Evolutionary conservation across 2,797 vertebrate species (phyloP).

Genomic region (Antrozous pallidus): DNA sequence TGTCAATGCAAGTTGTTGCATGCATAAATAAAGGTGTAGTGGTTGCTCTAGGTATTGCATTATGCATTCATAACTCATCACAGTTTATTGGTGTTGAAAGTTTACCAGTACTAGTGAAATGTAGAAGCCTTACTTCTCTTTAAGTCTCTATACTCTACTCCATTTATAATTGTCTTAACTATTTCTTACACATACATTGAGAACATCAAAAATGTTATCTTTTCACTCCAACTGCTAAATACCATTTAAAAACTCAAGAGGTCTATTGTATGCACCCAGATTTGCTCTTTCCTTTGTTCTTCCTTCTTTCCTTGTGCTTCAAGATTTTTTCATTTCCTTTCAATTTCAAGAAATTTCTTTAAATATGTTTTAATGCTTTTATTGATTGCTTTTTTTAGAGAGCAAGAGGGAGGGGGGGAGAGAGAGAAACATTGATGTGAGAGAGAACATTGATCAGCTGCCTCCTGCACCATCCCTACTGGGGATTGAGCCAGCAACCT

Average conservation of each 20-base stretch:
- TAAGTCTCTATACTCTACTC: background rate
- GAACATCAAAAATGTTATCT: background rate
- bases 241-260: slow-evolving; percentile 43
- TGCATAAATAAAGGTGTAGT: slow-evolving; percentile 39
- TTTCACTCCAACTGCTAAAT: slow-evolving; percentile 34
- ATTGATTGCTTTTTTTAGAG: background rate
- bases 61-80: background rate
- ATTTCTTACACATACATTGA: slow-evolving; percentile 36
- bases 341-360: slow-evolving; percentile 17
- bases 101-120: slow-evolving; percentile 48
- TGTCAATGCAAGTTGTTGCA: slow-evolving; percentile 16
- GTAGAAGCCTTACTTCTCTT: background rate
- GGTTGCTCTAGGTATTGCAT: background rate
- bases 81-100: slow-evolving; percentile 17
- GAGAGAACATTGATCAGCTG: background rate
- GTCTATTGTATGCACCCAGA: background rate
- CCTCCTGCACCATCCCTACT: background rate
- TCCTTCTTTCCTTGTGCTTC: background rate
- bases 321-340: background rate
- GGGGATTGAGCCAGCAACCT: background rate
- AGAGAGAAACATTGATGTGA: background rate
- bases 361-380: background rate
- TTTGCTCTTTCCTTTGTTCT: slow-evolving; percentile 22
- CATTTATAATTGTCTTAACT: slow-evolving; percentile 34
- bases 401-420: background rate